These are phyloP conservation scores for Artemisiospiza belli DNA, from an alignment of 2,113 vertebrate genomes.

Conservation along the genomic window DNA sequence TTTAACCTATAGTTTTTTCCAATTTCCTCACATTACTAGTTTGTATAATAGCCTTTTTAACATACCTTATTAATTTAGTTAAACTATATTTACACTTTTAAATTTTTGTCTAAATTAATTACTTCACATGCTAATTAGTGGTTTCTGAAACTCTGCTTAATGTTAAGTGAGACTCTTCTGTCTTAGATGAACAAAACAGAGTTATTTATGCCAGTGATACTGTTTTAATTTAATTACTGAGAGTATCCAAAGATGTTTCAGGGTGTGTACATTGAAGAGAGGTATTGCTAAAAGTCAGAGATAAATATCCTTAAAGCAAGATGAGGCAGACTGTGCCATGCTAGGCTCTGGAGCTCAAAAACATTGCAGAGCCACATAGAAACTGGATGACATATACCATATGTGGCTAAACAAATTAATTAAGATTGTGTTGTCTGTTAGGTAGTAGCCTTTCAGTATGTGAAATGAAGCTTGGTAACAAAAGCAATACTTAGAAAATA, in stretches of 20 bases:
- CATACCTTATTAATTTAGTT: not conserved
- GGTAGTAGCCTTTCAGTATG: not conserved
- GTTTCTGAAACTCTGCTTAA: not conserved
- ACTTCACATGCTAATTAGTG: not conserved
- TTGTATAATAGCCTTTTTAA: not conserved
- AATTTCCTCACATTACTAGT: not conserved
- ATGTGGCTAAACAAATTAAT: not conserved
- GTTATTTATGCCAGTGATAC: not conserved
- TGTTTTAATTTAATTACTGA: not conserved
- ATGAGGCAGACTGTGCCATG: not conserved
- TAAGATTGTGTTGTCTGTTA: not conserved
- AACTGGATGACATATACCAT: not conserved
- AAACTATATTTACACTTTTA: not conserved
- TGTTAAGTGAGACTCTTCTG: not conserved
- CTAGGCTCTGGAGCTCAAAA: not conserved
- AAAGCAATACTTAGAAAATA: not conserved
- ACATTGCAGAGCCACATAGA: not conserved
- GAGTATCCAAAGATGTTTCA: not conserved
- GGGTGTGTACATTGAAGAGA: not conserved
- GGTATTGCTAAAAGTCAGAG: not conserved
- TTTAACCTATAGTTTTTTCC: not conserved
- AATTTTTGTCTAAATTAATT: not conserved
- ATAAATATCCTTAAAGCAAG: not conserved
- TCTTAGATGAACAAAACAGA: not conserved
- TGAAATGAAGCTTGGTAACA: not conserved